phyloP scores from a whole-genome alignment of 2,797 vertebrate genomes.

The Tenualosa thibaudeaui region DNA sequence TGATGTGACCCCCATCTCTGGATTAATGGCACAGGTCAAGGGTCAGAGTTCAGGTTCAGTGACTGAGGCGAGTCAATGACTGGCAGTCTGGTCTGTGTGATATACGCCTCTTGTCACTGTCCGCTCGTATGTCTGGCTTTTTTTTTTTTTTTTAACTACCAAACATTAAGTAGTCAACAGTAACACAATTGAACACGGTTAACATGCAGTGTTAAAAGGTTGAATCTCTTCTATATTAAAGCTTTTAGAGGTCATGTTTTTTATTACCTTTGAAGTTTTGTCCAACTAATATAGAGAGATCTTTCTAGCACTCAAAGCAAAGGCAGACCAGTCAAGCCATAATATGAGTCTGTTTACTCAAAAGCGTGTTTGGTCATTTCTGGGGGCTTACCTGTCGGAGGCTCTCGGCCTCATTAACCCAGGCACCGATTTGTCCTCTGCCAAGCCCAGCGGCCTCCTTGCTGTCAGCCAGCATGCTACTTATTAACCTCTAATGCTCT shows the following conservation, averaged over 20 bases:
- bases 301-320: neutral
- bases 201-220: neutral
- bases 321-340: neutral
- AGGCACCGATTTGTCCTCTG: neutral
- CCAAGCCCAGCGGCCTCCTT: neutral
- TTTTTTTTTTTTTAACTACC: neutral
- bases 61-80: conserved; percentile 20
- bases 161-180: neutral
- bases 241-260: too few species aligned
- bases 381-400: neutral
- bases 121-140: neutral
- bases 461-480: conserved; percentile 54
- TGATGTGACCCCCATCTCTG: conserved; percentile 1
- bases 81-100: conserved; percentile 8
- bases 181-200: neutral
- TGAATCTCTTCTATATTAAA: too few species aligned
- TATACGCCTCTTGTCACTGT: neutral
- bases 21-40: conserved; percentile 40
- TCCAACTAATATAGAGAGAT: neutral
- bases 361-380: neutral
- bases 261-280: too few species aligned
- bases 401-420: conserved; percentile 8
- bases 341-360: neutral
- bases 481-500: conserved; percentile 92
- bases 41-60: conserved; percentile 49